Evolutionary conservation across 2,888 invertebrate species (phyloP).

Genomic region (Helicoverpa assulta): DNA sequence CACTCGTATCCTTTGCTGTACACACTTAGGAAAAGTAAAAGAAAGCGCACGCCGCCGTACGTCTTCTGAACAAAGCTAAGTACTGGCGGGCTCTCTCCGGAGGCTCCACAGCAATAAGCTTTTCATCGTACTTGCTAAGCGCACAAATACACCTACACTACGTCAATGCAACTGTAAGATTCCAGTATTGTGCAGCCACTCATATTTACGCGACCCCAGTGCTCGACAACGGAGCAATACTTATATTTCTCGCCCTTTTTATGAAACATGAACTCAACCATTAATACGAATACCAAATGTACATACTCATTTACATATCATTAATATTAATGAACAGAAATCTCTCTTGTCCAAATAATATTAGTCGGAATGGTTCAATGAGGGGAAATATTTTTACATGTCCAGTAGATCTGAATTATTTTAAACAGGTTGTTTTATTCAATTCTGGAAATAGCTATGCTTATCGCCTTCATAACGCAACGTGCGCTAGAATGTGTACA

Average conservation of each 20-base stretch:
- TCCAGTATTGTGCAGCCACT: slow-evolving; percentile 4
- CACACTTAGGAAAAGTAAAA: slow-evolving; percentile 48
- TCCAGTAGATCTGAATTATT: slow-evolving; percentile 23
- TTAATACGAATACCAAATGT: slow-evolving; percentile 30
- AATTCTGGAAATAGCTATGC: slow-evolving; percentile 16
- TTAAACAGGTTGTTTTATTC: slow-evolving; percentile 35
- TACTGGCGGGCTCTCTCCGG: slow-evolving; percentile 65
- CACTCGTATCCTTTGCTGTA: slow-evolving; percentile 43
- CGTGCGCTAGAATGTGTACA: slow-evolving; percentile 13
- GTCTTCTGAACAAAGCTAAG: slow-evolving; percentile 69
- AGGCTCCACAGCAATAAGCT: slow-evolving; percentile 68
- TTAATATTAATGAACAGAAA: slow-evolving; percentile 42
- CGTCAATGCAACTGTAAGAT: slow-evolving; percentile 31
- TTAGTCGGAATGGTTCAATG: slow-evolving; percentile 14
- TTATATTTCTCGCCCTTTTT: slow-evolving; percentile 42
- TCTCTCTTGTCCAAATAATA: slow-evolving; percentile 27
- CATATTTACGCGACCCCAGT: slow-evolving; percentile 17
- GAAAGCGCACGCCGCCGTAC: slow-evolving; percentile 56
- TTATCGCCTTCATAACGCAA: slow-evolving; percentile 32
- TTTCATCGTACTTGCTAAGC: slow-evolving; percentile 66
- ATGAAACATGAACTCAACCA: slow-evolving; percentile 43
- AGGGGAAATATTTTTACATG: slow-evolving; percentile 30
- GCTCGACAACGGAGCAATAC: neutral
- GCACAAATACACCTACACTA: slow-evolving; percentile 43
- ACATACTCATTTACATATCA: slow-evolving; percentile 42